phyloP scores from a whole-genome alignment of 2,888 invertebrate species.

The Agrotis puta region DNA sequence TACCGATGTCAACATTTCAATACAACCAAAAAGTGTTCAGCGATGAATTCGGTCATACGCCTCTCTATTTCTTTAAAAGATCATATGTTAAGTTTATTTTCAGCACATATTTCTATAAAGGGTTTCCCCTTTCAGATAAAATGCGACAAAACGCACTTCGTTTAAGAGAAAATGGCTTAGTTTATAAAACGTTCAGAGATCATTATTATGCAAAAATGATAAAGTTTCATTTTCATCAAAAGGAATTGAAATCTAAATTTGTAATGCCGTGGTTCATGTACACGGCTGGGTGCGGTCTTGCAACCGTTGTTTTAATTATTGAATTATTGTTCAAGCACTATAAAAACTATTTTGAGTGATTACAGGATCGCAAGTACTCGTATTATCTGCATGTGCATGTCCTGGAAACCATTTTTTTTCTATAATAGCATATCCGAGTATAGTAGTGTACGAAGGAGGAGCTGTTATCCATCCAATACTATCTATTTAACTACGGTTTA shows the following conservation, averaged over 20 bases:
- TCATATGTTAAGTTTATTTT: constrained; percentile 34
- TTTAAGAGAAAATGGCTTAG: constrained; percentile 52
- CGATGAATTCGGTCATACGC: constrained; percentile 32
- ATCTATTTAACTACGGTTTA: no score
- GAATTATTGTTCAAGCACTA: constrained; percentile 32
- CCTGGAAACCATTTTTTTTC: no score
- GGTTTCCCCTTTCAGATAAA: constrained; percentile 45
- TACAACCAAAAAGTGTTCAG: constrained; percentile 27
- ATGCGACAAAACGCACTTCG: constrained; percentile 38
- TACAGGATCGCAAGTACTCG: no score
- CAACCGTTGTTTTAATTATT: constrained; percentile 33
- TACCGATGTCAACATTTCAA: neutral
- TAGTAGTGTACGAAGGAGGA: no score
- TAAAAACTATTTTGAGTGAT: no score
- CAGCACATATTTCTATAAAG: constrained; percentile 55
- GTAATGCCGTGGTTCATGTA: constrained; percentile 53
- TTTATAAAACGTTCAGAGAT: constrained; percentile 37
- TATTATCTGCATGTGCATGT: no score
- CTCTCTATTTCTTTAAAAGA: constrained; percentile 36
- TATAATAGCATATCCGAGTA: no score
- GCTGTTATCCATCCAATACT: no score
- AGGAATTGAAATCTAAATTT: constrained; percentile 29
- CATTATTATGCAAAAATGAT: constrained; percentile 21
- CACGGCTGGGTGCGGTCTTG: constrained; percentile 25
- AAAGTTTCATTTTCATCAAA: constrained; percentile 30